phyloP scores from a whole-genome alignment of 37 sponge, comb jelly and placozoan genomes.

The Halichondria panicea region DNA sequence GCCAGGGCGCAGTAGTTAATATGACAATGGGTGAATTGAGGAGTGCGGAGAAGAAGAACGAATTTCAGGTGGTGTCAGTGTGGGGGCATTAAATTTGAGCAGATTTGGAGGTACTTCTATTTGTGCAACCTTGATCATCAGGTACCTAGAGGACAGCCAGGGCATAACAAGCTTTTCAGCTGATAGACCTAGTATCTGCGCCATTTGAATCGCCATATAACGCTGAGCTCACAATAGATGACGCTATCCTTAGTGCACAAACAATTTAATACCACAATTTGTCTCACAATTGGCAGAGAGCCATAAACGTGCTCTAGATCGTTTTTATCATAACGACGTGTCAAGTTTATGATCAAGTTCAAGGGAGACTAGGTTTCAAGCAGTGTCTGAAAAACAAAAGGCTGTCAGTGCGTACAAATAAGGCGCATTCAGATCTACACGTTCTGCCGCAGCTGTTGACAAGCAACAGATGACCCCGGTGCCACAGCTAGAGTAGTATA shows the following conservation, averaged over 20 bases:
- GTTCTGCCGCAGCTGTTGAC: no score
- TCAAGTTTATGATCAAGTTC: constrained; percentile 43
- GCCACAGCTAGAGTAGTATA: constrained; percentile 37
- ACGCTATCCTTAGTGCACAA: no score
- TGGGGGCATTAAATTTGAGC: constrained; percentile 4
- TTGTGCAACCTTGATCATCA: constrained; percentile 19
- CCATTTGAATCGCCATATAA: background rate
- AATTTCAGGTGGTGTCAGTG: no score
- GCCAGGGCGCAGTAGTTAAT: no score
- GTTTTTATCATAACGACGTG: no score
- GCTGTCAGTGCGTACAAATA: constrained; percentile 21
- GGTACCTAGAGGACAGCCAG: constrained; percentile 9
- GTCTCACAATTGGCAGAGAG: no score
- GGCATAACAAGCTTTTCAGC: constrained; percentile 21
- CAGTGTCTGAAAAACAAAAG: constrained; percentile 29
- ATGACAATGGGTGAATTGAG: no score
- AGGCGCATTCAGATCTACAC: constrained; percentile 26
- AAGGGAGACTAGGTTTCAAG: constrained; percentile 28
- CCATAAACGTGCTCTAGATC: no score
- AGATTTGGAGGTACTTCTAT: constrained; percentile 24
- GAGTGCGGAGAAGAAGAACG: no score
- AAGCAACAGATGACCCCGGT: constrained; percentile 3
- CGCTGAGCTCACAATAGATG: constrained; percentile 21
- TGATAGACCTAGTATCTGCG: background rate
- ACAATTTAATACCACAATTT: no score